Conservation (phyloP, 2,113 vertebrate genomes). For the Trematomus loennbergii region DNA sequence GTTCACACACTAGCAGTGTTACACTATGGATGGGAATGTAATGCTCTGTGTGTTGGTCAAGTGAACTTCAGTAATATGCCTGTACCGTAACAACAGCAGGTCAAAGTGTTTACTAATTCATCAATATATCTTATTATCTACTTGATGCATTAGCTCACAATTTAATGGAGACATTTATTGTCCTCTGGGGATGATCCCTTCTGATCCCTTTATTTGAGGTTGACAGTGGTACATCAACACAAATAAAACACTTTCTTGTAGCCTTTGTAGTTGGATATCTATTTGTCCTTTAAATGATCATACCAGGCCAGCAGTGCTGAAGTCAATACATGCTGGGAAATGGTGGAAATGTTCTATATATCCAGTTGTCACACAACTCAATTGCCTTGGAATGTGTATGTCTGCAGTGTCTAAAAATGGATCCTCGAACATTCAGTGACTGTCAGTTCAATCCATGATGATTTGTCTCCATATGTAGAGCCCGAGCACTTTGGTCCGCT, state of each 20-base stretch:
- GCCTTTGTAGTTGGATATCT: background rate
- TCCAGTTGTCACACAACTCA: background rate
- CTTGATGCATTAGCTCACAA: background rate
- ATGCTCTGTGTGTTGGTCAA: too few relatives aligned
- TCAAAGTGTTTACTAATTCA: background rate
- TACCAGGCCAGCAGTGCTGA: background rate
- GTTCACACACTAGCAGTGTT: background rate
- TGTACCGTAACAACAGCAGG: background rate
- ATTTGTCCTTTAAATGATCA: background rate
- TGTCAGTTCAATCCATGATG: constrained; percentile 40
- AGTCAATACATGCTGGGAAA: background rate
- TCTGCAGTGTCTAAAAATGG: constrained; percentile 9
- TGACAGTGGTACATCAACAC: background rate
- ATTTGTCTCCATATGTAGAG: constrained; percentile 52
- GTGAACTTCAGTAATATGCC: background rate
- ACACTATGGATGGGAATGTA: too few relatives aligned
- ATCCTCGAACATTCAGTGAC: constrained; percentile 32
- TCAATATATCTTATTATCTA: background rate
- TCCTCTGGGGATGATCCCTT: too few relatives aligned
- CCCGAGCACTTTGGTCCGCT: constrained; percentile 27
- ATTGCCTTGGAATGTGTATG: background rate
- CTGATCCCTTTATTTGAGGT: background rate
- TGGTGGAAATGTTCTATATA: background rate
- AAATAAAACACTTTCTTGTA: background rate
- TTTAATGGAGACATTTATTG: background rate